These are phyloP conservation scores for Eristalis intricaria DNA, from an alignment of 2,888 invertebrate species.

Conservation along the genomic window DNA sequence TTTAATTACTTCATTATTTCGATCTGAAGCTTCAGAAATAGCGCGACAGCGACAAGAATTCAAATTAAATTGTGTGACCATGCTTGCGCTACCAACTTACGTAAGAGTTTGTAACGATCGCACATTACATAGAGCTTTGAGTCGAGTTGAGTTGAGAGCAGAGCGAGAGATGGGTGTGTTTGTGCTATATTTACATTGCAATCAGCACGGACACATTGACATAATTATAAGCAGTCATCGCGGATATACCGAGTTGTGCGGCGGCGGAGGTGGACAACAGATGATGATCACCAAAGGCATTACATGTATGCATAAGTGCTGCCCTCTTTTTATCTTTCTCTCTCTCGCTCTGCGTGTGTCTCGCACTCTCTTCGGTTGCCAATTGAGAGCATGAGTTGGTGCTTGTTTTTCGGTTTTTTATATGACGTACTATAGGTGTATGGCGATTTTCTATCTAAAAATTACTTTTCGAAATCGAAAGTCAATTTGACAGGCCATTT, in stretches of 20 bases:
- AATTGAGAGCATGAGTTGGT: slow-evolving; percentile 19
- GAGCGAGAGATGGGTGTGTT: slow-evolving; percentile 6
- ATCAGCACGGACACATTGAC: slow-evolving; percentile 41
- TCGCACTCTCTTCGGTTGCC: no score
- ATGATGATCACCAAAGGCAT: slow-evolving; percentile 31
- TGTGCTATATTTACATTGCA: slow-evolving; percentile 38
- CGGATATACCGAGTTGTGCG: neutral
- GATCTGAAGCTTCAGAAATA: slow-evolving; percentile 55
- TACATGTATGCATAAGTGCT: slow-evolving; percentile 15
- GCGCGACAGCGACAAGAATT: slow-evolving; percentile 59
- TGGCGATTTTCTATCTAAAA: slow-evolving; percentile 26
- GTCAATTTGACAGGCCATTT: slow-evolving; percentile 3
- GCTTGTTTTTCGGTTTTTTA: slow-evolving; percentile 1
- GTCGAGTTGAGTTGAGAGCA: neutral
- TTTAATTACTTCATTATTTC: slow-evolving; percentile 65
- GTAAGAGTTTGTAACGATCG: slow-evolving; percentile 64
- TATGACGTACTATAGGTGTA: slow-evolving; percentile 41
- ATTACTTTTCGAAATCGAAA: slow-evolving; percentile 56
- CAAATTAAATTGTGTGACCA: slow-evolving; percentile 66
- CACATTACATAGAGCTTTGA: slow-evolving; percentile 28
- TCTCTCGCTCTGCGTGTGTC: neutral
- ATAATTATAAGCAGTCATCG: neutral
- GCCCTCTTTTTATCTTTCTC: slow-evolving; percentile 35
- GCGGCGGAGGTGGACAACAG: slow-evolving; percentile 9
- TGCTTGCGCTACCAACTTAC: slow-evolving; percentile 58